phyloP scores from a whole-genome alignment of 1,140 invertebrate species.

The Zaprionus camerounensis region DNA sequence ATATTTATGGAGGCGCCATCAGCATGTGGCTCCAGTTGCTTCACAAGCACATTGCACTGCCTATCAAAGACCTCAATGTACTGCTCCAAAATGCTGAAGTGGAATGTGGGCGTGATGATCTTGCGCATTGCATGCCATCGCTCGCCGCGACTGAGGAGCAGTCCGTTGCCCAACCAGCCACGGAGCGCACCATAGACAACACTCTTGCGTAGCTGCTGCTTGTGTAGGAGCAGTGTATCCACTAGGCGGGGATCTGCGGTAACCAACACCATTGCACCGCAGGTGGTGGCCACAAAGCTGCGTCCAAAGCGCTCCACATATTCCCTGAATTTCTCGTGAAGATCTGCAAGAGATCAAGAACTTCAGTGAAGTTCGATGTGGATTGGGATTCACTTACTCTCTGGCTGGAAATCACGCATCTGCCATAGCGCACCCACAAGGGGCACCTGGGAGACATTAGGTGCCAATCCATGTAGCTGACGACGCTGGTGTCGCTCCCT shows the following conservation, averaged over 20 bases:
- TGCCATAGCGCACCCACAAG: conserved; percentile 62
- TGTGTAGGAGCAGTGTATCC: conserved; percentile 63
- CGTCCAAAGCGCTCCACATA: conserved; percentile 73
- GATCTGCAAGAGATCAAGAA: conserved; percentile 37
- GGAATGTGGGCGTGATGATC: conserved; percentile 91
- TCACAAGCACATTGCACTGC: conserved; percentile 87
- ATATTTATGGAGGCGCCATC: conserved; percentile 31
- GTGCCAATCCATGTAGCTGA: conserved; percentile 41
- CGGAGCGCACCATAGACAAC: conserved; percentile 80
- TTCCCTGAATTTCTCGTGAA: conserved; percentile 67
- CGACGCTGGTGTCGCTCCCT: conserved; percentile 45
- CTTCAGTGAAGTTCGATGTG: too few species aligned
- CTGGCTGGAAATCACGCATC: conserved; percentile 70
- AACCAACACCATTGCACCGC: conserved; percentile 76
- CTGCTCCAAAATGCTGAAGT: conserved; percentile 91
- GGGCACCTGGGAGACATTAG: conserved; percentile 63
- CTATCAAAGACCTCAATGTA: conserved; percentile 91
- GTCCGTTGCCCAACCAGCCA: conserved; percentile 88
- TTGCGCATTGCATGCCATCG: conserved; percentile 71
- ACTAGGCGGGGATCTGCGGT: conserved; percentile 83
- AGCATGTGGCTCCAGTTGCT: conserved; percentile 86
- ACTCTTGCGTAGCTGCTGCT: conserved; percentile 70
- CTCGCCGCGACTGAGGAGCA: conserved; percentile 86
- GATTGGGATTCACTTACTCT: conserved; percentile 56
- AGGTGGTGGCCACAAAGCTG: conserved; percentile 87